Conservation (phyloP, 2,888 invertebrate species). For the Podabrus alpinus region DNA sequence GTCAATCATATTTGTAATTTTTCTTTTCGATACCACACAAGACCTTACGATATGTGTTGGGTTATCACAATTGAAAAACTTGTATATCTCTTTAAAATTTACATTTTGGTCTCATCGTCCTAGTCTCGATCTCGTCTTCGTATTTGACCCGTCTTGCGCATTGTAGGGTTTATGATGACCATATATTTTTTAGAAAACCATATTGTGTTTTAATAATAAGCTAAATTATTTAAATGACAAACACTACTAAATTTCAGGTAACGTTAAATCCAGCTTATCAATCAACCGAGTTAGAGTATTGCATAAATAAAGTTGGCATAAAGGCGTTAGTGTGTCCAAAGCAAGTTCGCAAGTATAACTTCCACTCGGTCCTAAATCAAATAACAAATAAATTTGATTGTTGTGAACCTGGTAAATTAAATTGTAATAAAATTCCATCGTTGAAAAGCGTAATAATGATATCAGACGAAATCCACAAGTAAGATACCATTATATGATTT, state of each 20-base stretch:
- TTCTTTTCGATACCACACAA: too few relatives aligned
- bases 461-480: constrained; percentile 61
- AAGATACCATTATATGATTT: constrained; percentile 42
- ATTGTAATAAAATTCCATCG: constrained; percentile 56
- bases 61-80: too few relatives aligned
- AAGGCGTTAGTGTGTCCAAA: constrained; percentile 70
- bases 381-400: constrained; percentile 63
- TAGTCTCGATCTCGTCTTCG: too few relatives aligned
- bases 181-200: too few relatives aligned
- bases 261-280: constrained; percentile 79
- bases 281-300: constrained; percentile 70
- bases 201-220: neutral
- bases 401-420: constrained; percentile 57
- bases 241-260: constrained; percentile 58
- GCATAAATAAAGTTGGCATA: constrained; percentile 71
- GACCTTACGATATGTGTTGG: too few relatives aligned
- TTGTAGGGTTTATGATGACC: too few relatives aligned
- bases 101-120: too few relatives aligned
- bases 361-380: constrained; percentile 65
- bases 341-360: constrained; percentile 67
- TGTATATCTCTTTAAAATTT: too few relatives aligned
- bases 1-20: too few relatives aligned
- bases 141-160: too few relatives aligned
- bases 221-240: neutral
- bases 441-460: constrained; percentile 63